These are phyloP conservation scores for Decapterus maruadsi DNA, from an alignment of 2,797 vertebrate species.

Conservation along the genomic window DNA sequence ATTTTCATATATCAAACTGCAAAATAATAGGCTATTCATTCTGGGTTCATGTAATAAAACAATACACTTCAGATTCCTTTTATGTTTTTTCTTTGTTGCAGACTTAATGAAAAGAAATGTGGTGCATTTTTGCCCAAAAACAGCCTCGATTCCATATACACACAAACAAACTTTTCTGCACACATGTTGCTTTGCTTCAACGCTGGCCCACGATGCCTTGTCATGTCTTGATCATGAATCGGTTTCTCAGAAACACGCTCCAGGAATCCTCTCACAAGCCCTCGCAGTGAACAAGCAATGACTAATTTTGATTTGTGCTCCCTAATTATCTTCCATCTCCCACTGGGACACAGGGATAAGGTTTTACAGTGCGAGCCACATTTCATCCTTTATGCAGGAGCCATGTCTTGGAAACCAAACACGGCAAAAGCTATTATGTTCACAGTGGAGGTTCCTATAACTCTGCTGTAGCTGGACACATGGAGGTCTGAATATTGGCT, in stretches of 20 bases:
- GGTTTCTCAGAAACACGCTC: slow-evolving; percentile 14
- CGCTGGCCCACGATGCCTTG: neutral
- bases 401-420: slow-evolving; percentile 74
- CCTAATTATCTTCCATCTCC: slow-evolving; percentile 60
- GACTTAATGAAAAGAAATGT: slow-evolving; percentile 1
- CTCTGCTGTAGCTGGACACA: slow-evolving; percentile 68
- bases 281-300: slow-evolving; percentile 57
- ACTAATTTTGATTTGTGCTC: slow-evolving; percentile 77
- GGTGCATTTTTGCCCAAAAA: neutral
- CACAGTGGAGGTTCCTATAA: slow-evolving; percentile 74
- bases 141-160: neutral
- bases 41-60: neutral
- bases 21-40: neutral
- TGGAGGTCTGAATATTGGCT: slow-evolving; percentile 68
- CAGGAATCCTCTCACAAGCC: slow-evolving; percentile 51
- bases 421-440: slow-evolving; percentile 69
- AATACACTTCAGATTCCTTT: neutral
- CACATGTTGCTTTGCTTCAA: slow-evolving; percentile 6
- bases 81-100: neutral
- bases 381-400: slow-evolving; percentile 66
- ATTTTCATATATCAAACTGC: no score
- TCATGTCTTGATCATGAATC: slow-evolving; percentile 46
- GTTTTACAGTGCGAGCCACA: slow-evolving; percentile 60
- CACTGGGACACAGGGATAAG: slow-evolving; percentile 37
- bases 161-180: neutral